phyloP scores from a whole-genome alignment of 2,797 vertebrate species.

The Scolopax bukidnonensis region DNA sequence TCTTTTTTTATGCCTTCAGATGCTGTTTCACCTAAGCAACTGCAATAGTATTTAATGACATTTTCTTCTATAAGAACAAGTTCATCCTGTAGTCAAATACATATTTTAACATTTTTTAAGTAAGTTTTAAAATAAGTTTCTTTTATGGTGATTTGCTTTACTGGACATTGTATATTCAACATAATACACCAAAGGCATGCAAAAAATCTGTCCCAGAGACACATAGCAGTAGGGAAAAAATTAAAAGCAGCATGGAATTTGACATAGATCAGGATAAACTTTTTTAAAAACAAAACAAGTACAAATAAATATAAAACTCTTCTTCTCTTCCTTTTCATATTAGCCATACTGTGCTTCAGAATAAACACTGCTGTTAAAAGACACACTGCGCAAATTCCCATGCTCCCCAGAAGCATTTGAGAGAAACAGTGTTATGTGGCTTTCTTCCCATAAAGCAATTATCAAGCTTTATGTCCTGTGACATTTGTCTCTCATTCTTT shows the following conservation, averaged over 20 bases:
- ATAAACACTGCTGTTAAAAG: conserved; percentile 5
- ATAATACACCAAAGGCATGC: not conserved
- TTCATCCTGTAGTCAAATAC: not conserved
- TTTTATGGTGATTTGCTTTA: not conserved
- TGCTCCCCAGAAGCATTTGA: not conserved
- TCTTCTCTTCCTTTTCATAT: not conserved
- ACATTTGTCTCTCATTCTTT: not conserved
- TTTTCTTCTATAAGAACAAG: not conserved
- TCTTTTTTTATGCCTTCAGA: not conserved
- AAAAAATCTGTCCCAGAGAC: not conserved
- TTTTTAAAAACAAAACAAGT: not conserved
- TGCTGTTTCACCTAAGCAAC: not conserved
- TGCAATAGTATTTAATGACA: not conserved
- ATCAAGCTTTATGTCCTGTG: not conserved
- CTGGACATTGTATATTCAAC: not conserved
- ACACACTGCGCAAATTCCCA: conserved; percentile 18
- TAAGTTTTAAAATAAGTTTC: not conserved
- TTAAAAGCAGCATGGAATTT: not conserved
- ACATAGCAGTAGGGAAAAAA: not conserved
- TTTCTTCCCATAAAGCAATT: not conserved
- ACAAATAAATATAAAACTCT: conserved; percentile 20
- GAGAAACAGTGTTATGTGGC: not conserved
- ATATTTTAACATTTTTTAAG: not conserved
- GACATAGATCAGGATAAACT: not conserved
- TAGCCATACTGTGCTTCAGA: not conserved